A percentile compares a stretch with the other conserved stretches of the same genome.
These are phyloP conservation scores for Actinernus sp. DNA, from an alignment of 92 coral and sea anemone genomes.

Conservation along the genomic window DNA sequence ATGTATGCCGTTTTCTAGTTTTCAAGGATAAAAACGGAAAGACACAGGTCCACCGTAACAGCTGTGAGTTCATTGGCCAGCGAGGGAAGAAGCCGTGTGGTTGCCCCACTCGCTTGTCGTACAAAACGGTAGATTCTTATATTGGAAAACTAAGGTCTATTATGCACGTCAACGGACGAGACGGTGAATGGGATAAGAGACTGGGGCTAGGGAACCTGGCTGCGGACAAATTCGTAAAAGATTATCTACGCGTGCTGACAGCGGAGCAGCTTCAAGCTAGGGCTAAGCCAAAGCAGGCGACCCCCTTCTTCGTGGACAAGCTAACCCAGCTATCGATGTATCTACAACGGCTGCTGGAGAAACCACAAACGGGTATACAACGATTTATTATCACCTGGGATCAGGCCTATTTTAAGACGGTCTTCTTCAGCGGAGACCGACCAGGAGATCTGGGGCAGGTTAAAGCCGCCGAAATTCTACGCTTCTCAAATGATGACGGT, in stretches of 20 bases:
- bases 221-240: conserved; percentile 45
- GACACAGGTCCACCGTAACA: conserved; percentile 46
- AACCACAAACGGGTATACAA: conserved; percentile 2
- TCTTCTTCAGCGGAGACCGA: conserved; percentile 55
- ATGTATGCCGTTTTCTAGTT: conserved; percentile 46
- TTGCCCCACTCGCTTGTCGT: conserved; percentile 32
- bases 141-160: conserved; percentile 50
- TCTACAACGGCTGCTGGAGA: conserved; percentile 13
- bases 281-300: conserved; percentile 62
- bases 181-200: conserved; percentile 49
- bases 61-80: conserved; percentile 27
- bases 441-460: conserved; percentile 46
- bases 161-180: conserved; percentile 50
- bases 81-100: conserved; percentile 1
- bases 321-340: conserved; percentile 5
- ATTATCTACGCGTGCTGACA: conserved; percentile 44
- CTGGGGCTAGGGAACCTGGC: conserved; percentile 67
- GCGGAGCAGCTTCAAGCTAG: conserved; percentile 69
- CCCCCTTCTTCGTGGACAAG: conserved; percentile 52
- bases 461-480: conserved; percentile 34
- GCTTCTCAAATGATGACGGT: conserved; percentile 49
- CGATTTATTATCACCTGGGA: conserved; percentile 40
- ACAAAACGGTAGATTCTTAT: conserved; percentile 52
- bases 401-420: conserved; percentile 40
- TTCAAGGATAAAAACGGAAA: conserved; percentile 58